A percentile compares a stretch with the other conserved stretches of the same genome.
Conservation (phyloP, 2,888 invertebrate genomes). For the Protonemura montana region DNA sequence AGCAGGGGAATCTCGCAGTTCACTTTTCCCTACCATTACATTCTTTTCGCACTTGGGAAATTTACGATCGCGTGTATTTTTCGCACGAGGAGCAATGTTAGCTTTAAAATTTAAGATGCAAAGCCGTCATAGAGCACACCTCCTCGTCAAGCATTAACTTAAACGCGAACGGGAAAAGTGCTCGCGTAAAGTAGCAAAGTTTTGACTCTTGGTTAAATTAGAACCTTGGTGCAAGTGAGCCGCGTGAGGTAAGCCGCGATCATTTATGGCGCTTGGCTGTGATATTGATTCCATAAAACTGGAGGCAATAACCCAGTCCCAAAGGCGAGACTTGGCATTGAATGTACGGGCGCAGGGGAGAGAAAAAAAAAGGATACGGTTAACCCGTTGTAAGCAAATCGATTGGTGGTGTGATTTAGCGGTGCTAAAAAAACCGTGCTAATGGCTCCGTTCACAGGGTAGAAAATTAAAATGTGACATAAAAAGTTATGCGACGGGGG, state of each 20-base stretch:
- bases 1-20: too few relatives aligned
- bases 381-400: background rate
- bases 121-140: background rate
- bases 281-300: background rate
- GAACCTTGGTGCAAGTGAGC: background rate
- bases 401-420: background rate
- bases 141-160: background rate
- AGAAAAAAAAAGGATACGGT: background rate
- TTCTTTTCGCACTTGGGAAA: background rate
- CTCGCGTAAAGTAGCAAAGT: background rate
- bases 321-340: background rate
- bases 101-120: background rate
- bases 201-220: background rate
- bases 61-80: background rate
- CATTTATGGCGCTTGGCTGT: background rate
- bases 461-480: conserved; percentile 12
- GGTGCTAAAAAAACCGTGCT: background rate
- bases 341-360: background rate
- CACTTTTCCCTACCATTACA: too few relatives aligned
- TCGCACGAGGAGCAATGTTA: background rate
- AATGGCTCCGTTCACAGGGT: background rate
- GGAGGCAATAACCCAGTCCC: conserved; percentile 12
- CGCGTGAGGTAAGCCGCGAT: background rate
- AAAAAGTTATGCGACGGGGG: background rate
- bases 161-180: background rate